These are phyloP conservation scores for Aspidiotus destructor DNA, from an alignment of 2,888 invertebrate species.

Conservation along the genomic window DNA sequence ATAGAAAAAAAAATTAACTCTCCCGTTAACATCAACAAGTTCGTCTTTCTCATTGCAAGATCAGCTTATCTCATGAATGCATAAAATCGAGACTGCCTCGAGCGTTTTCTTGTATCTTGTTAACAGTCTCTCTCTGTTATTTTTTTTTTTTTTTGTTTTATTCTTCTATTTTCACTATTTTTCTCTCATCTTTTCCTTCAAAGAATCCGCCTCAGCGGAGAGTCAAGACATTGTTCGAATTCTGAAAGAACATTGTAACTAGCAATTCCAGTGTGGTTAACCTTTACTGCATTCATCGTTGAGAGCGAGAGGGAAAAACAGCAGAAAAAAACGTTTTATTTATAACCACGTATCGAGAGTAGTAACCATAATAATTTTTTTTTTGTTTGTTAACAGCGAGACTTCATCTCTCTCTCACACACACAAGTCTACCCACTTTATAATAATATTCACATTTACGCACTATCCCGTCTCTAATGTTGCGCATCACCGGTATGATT, in stretches of 20 bases:
- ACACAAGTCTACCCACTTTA: neutral
- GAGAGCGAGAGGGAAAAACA: neutral
- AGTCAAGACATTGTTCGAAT: constrained; percentile 8
- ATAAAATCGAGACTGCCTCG: constrained; percentile 16
- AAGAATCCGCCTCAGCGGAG: neutral
- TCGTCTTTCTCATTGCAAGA: neutral
- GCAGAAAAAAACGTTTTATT: neutral
- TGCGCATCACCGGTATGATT: too few species aligned
- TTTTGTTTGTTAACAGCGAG: too few species aligned
- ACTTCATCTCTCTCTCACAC: neutral
- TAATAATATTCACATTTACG: constrained; percentile 3
- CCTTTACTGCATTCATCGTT: neutral
- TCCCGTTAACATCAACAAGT: neutral
- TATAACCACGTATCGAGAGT: too few species aligned
- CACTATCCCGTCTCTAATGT: too few species aligned
- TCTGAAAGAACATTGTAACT: constrained; percentile 9
- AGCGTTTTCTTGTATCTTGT: constrained; percentile 12
- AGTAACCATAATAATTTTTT: too few species aligned
- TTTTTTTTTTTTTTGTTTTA: neutral
- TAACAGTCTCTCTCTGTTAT: constrained; percentile 4
- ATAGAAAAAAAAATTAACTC: too few species aligned
- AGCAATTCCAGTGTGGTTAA: constrained; percentile 11
- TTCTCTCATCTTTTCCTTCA: neutral
- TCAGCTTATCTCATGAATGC: constrained; percentile 1
- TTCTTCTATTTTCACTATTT: neutral